Base-by-base conservation (phyloP, 1,140 invertebrate species). In the Prorops nasuta region DNA sequence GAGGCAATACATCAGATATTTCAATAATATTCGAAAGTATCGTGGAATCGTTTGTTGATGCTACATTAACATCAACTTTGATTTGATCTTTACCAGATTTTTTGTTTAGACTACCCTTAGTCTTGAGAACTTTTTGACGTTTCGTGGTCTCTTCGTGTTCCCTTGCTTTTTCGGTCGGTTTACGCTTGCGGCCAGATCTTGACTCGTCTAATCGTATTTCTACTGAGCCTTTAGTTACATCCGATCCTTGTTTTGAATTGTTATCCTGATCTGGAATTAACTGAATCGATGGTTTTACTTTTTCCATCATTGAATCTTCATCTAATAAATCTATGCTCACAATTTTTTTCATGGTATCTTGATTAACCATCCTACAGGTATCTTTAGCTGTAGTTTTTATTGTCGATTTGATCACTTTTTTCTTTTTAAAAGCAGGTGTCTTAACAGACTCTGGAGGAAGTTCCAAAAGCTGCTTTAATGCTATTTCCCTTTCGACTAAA, bases 391-490 rank as follows among this genome's bases (percentile, higher is more conserved):
- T n/a, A 10, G 21, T 4, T 17, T 39, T 17, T 7, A 17, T n/a
- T 19, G 15, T 16, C 3, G 17, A n/a, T 17, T 3, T 8, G 7
- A 8, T 39, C 9, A 15, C 17, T 52, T 63, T 64, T 47, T 50
- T 49, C 42, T 60, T 60, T n/a, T 40, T 56, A 3, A 32, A 3
- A 20, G 44, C 36, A 41, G 22, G 60, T 49, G 67, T 76, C 44
- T 70, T 76, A 2, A 34, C 17, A 1, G 68, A 49, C 8, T 54
- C 48, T 19, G 62, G 53, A 0, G 77, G 77, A 14, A 81, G 59
- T 48, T 81, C 80, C 10, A 76, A 58, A 9, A 81, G 58, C 45
- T 82, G 80, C 44, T 82, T 80, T 21, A 81, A 56, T 10, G 80
- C 80, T 10, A 82, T 49, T 63, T 81, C 74, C 38, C 77, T 72